Percentiles rank a stretch among this genome's conserved stretches.
Evolutionary conservation across 2,113 vertebrate species (phyloP).

Genomic region (Sorex fumeus): DNA sequence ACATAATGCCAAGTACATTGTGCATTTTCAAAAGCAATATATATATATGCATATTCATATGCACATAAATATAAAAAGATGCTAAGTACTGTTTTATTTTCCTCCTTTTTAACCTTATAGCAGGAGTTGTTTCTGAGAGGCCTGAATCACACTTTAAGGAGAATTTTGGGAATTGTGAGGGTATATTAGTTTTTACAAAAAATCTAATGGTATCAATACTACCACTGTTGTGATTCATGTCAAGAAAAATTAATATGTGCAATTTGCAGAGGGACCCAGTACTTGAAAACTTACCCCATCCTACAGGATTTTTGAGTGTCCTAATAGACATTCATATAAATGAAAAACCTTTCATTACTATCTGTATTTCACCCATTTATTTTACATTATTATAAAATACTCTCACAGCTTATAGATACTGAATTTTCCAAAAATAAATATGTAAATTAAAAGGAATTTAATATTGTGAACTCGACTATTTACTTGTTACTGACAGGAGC

Average conservation of each 20-base stretch:
- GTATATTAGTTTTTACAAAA: neutral
- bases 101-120: neutral
- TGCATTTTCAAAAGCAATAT: slow-evolving; percentile 43
- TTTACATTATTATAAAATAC: neutral
- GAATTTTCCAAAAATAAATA: slow-evolving; percentile 31
- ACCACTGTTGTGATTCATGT: neutral
- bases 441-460: slow-evolving; percentile 22
- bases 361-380: neutral
- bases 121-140: neutral
- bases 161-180: neutral
- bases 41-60: too few species aligned
- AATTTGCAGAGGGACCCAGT: neutral
- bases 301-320: neutral
- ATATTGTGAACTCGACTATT: slow-evolving; percentile 3
- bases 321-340: neutral
- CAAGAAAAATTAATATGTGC: neutral
- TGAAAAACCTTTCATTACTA: slow-evolving; percentile 6
- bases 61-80: too few species aligned
- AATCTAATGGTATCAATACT: neutral
- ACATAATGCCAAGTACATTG: neutral
- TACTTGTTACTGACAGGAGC: neutral
- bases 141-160: neutral
- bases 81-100: too few species aligned
- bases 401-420: neutral
- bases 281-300: neutral